Evolutionary conservation across 1,140 invertebrate genomes (phyloP).

Genomic region (Lasaia peninsularis): DNA sequence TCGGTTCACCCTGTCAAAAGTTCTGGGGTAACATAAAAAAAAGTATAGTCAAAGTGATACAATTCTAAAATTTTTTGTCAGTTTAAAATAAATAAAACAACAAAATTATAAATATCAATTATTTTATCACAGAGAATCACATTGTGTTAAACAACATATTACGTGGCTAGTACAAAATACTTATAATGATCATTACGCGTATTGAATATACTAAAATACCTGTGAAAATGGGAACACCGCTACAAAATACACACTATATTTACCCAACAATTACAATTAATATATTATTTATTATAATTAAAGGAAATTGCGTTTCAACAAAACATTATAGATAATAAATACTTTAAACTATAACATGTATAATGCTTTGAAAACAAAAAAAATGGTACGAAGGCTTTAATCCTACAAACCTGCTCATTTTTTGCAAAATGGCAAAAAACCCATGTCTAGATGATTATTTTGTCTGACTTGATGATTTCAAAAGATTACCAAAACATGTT

Average conservation of each 20-base stretch:
- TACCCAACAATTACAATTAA: slow-evolving; percentile 22
- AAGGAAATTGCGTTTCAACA: not conserved
- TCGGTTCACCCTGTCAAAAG: too few relatives aligned
- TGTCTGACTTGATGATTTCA: too few relatives aligned
- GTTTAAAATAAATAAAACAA: slow-evolving; percentile 46
- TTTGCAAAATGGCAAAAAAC: too few relatives aligned
- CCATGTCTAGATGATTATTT: too few relatives aligned
- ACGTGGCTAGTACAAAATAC: slow-evolving; percentile 74
- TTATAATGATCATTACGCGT: slow-evolving; percentile 56
- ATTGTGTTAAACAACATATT: slow-evolving; percentile 75
- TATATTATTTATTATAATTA: not conserved
- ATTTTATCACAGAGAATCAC: slow-evolving; percentile 77
- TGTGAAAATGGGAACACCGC: slow-evolving; percentile 48
- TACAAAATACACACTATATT: slow-evolving; percentile 53
- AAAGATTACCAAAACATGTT: too few relatives aligned
- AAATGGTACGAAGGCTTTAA: too few relatives aligned
- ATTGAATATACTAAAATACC: slow-evolving; percentile 35
- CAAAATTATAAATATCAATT: slow-evolving; percentile 69
- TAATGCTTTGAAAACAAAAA: not conserved
- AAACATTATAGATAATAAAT: not conserved
- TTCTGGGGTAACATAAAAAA: too few relatives aligned
- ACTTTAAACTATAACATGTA: not conserved
- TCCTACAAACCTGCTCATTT: too few relatives aligned
- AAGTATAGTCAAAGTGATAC: too few relatives aligned
- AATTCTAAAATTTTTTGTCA: too few relatives aligned